phyloP scores from a whole-genome alignment of 1,140 invertebrate species.

The Thereuonema tuberculata region DNA sequence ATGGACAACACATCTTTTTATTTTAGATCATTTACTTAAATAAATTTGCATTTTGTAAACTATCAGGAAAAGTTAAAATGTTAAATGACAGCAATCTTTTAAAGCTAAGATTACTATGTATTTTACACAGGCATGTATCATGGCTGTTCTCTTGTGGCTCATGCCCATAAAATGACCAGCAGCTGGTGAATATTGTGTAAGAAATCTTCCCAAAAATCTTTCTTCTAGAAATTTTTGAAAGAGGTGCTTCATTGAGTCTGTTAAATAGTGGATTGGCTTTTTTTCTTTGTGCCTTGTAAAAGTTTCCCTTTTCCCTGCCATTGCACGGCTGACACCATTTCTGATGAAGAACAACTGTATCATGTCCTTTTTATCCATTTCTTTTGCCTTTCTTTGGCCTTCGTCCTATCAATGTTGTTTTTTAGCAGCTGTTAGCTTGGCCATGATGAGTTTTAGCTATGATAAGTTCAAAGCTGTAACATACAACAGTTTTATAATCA shows the following conservation, averaged over 20 bases:
- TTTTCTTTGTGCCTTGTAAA: neutral
- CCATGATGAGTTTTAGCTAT: neutral
- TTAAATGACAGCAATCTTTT: too few relatives aligned
- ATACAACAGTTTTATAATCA: neutral
- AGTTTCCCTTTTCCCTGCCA: neutral
- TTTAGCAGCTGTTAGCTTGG: neutral
- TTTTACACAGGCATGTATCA: slow-evolving; percentile 1
- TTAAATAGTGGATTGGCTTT: neutral
- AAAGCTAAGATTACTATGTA: slow-evolving; percentile 4
- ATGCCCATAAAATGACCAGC: neutral
- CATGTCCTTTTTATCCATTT: neutral
- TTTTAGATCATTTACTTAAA: too few relatives aligned
- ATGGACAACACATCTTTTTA: too few relatives aligned
- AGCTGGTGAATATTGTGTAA: neutral
- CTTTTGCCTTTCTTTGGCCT: neutral
- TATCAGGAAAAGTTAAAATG: too few relatives aligned
- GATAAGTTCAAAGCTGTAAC: neutral
- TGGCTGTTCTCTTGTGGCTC: neutral
- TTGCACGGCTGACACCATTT: neutral
- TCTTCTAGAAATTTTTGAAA: slow-evolving; percentile 42
- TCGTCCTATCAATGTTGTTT: neutral
- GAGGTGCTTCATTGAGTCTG: neutral
- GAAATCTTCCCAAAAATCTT: slow-evolving; percentile 2
- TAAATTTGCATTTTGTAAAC: too few relatives aligned
- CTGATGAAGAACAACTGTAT: neutral